These are phyloP conservation scores for Antheraea mylitta DNA, from an alignment of 1,140 invertebrate genomes.

Conservation along the genomic window DNA sequence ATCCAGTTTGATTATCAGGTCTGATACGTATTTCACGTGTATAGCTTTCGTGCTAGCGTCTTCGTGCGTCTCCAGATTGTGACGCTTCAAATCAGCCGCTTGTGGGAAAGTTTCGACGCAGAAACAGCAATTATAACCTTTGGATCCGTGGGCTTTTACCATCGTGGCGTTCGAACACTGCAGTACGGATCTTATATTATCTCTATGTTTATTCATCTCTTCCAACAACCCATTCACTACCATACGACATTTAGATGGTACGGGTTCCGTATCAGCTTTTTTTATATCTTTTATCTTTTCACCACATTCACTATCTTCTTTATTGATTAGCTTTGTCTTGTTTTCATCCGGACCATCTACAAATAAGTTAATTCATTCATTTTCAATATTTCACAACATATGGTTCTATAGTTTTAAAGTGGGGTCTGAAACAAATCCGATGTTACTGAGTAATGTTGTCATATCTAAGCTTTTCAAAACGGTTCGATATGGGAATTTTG, in stretches of 20 bases:
- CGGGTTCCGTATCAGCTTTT: neutral
- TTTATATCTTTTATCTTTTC: neutral
- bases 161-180: constrained; percentile 29
- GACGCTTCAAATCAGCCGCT: constrained; percentile 26
- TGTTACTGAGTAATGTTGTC: neutral
- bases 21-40: constrained; percentile 18
- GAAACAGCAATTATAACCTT: constrained; percentile 28
- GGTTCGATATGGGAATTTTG: neutral
- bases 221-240: neutral
- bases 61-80: constrained; percentile 26
- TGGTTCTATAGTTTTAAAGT: neutral
- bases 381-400: neutral
- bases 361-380: constrained; percentile 1
- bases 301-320: constrained; percentile 6
- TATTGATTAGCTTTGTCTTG: constrained; percentile 7
- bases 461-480: too few relatives aligned
- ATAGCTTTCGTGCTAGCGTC: constrained; percentile 8
- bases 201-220: constrained; percentile 26
- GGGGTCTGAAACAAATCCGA: neutral
- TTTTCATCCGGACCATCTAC: constrained; percentile 6
- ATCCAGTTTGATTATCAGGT: constrained; percentile 31
- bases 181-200: constrained; percentile 26
- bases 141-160: constrained; percentile 16
- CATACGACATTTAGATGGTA: neutral
- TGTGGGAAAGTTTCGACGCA: constrained; percentile 20